Conservation (phyloP, 2,888 invertebrate genomes). For the Chironomus tentans region DNA sequence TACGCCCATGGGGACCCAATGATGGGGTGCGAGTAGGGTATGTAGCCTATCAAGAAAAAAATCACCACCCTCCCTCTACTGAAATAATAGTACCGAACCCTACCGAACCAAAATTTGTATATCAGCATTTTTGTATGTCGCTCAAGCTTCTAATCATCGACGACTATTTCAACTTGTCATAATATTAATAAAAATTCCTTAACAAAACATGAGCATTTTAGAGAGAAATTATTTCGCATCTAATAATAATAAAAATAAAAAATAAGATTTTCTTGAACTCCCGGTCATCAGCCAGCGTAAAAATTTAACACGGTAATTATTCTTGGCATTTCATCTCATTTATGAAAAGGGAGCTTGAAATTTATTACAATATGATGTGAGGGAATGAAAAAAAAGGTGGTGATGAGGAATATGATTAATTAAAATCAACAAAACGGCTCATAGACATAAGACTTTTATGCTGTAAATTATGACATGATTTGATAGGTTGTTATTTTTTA, state of each 20-base stretch:
- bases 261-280: neutral
- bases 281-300: neutral
- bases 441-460: neutral
- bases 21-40: no score
- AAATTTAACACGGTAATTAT: neutral
- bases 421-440: neutral
- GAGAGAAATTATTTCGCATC: neutral
- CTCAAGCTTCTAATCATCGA: no score
- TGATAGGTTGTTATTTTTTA: neutral
- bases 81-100: no score
- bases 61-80: no score
- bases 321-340: neutral
- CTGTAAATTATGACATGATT: neutral
- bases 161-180: no score
- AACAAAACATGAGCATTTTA: neutral
- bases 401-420: conserved; percentile 1
- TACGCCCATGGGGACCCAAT: no score
- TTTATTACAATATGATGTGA: neutral
- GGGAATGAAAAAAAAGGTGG: neutral
- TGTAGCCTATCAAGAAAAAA: no score
- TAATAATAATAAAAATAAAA: neutral
- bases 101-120: no score
- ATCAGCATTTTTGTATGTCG: no score
- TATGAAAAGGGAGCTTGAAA: neutral
- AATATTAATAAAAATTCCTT: no score